Evolutionary conservation across 2,888 invertebrate genomes (phyloP).

Genomic region (Hirtodrosophila trivittata): DNA sequence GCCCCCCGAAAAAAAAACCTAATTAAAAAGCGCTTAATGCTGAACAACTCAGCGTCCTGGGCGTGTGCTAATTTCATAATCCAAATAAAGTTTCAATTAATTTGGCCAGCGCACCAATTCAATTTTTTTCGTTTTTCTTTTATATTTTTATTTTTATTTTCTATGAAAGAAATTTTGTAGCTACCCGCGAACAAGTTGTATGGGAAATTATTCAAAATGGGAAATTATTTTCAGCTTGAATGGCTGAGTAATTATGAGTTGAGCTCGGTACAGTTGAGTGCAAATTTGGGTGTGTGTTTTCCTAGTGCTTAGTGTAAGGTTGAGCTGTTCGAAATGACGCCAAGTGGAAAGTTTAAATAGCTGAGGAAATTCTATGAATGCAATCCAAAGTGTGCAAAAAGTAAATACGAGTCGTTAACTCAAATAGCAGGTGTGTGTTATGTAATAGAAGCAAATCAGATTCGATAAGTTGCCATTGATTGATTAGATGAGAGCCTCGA

Average conservation of each 20-base stretch:
- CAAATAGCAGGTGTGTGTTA: no score
- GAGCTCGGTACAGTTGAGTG: constrained; percentile 23
- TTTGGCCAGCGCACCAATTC: constrained; percentile 59
- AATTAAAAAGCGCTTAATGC: constrained; percentile 75
- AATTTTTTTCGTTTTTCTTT: constrained; percentile 15
- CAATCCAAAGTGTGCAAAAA: neutral
- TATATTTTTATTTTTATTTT: neutral
- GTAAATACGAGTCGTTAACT: no score
- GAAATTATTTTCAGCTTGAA: constrained; percentile 52
- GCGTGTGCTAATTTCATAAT: constrained; percentile 76
- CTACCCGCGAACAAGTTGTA: constrained; percentile 30
- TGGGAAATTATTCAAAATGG: constrained; percentile 40
- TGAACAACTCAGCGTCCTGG: constrained; percentile 48
- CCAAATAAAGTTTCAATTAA: constrained; percentile 80
- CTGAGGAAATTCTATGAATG: constrained; percentile 5
- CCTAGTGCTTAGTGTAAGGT: constrained; percentile 15
- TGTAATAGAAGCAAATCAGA: no score
- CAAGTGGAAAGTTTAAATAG: constrained; percentile 18
- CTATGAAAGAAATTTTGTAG: constrained; percentile 44
- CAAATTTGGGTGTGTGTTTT: neutral
- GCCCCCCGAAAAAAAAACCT: constrained; percentile 49
- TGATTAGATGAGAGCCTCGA: no score
- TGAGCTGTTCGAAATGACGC: constrained; percentile 18
- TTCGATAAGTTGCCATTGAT: no score
- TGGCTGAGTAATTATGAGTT: constrained; percentile 57